A percentile compares a stretch with the other conserved stretches of the same genome.
Evolutionary conservation across 2,888 invertebrate genomes (phyloP).

Genomic region (Catocala nupta): DNA sequence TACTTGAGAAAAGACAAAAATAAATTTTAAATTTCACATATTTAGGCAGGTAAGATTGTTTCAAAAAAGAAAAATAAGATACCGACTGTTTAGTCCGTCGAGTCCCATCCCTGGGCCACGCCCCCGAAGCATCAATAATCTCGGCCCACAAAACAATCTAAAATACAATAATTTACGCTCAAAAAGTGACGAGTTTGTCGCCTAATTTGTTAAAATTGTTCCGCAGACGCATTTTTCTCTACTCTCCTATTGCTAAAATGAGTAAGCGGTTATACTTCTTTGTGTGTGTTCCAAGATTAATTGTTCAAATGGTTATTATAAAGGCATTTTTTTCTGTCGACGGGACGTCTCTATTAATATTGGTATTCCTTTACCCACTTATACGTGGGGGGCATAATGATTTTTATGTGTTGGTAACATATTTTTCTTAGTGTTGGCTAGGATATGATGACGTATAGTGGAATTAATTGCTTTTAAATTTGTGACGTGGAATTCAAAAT

Average conservation of each 20-base stretch:
- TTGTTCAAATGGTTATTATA: constrained; percentile 72
- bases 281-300: constrained; percentile 80
- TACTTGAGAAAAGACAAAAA: too few relatives aligned
- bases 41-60: constrained; percentile 1
- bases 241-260: constrained; percentile 75
- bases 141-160: constrained; percentile 68
- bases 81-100: constrained; percentile 28
- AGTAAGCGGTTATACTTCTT: constrained; percentile 78
- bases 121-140: constrained; percentile 68
- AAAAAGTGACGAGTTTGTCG: constrained; percentile 83
- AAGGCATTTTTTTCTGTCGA: constrained; percentile 61
- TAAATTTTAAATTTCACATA: neutral
- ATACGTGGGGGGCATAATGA: constrained; percentile 73
- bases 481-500: constrained; percentile 31
- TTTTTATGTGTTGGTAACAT: constrained; percentile 66
- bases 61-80: constrained; percentile 20
- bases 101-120: constrained; percentile 58
- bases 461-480: constrained; percentile 61
- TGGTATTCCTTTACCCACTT: constrained; percentile 66
- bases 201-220: constrained; percentile 83
- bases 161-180: constrained; percentile 73
- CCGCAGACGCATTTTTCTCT: constrained; percentile 47
- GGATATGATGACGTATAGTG: constrained; percentile 50
- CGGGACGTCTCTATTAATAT: constrained; percentile 75
- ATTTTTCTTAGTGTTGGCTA: constrained; percentile 48